These are phyloP conservation scores for Botia kubotai DNA, from an alignment of 2,797 vertebrate species.

Conservation along the genomic window DNA sequence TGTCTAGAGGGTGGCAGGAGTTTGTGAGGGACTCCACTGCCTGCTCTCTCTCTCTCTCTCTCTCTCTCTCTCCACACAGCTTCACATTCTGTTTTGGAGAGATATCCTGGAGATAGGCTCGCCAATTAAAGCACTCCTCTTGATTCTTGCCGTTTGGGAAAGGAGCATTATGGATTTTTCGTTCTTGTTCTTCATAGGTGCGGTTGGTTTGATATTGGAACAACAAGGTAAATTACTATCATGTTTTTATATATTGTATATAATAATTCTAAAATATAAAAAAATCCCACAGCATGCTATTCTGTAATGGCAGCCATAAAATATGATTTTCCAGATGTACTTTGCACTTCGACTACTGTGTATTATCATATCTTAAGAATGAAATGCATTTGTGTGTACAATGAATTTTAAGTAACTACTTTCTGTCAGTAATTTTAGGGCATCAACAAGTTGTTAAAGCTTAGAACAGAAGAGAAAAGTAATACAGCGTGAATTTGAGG, in stretches of 20 bases:
- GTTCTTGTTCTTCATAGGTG: slow-evolving; percentile 54
- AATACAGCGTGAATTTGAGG: background rate
- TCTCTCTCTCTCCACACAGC: slow-evolving; percentile 29
- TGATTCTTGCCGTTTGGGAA: background rate
- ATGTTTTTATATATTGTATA: background rate
- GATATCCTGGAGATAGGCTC: slow-evolving; percentile 23
- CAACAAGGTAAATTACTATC: slow-evolving; percentile 60
- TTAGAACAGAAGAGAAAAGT: background rate
- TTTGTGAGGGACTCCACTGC: slow-evolving; percentile 29
- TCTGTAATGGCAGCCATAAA: background rate
- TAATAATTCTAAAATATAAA: background rate
- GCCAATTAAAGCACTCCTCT: slow-evolving; percentile 9
- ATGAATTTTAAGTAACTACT: background rate
- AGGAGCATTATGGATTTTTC: slow-evolving; percentile 59
- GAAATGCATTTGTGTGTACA: background rate
- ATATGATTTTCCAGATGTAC: background rate
- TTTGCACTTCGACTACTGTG: background rate
- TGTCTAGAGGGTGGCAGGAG: slow-evolving; percentile 43
- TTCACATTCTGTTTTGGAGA: slow-evolving; percentile 32
- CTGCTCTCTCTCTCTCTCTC: slow-evolving; percentile 13
- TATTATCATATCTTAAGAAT: background rate
- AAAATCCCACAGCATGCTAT: background rate
- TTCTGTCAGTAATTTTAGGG: background rate
- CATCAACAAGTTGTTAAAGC: background rate
- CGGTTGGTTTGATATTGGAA: slow-evolving; percentile 57